phyloP scores from a whole-genome alignment of 2,113 vertebrate species.

The Lagenorhynchus albirostris region DNA sequence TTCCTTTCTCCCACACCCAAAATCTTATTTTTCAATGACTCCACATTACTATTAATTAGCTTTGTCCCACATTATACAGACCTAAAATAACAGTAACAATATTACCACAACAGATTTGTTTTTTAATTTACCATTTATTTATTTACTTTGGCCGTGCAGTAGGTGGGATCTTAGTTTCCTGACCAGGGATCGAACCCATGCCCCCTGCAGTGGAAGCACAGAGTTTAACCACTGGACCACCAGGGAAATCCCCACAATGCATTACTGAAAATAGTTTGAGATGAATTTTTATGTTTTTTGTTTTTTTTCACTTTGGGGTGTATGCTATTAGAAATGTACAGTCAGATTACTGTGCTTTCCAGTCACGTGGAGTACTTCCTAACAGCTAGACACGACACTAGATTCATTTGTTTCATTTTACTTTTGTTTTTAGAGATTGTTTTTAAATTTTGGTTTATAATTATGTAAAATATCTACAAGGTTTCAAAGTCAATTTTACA shows the following conservation, averaged over 20 bases:
- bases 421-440: not conserved
- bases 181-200: too few relatives aligned
- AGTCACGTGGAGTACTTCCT: not conserved
- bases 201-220: too few relatives aligned
- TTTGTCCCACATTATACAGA: not conserved
- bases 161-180: too few relatives aligned
- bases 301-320: not conserved
- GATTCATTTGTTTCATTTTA: not conserved
- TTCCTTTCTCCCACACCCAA: not conserved
- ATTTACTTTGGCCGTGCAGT: accelerated
- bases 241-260: not conserved
- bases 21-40: not conserved
- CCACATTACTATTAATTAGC: not conserved
- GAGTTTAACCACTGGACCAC: too few relatives aligned
- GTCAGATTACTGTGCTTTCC: not conserved
- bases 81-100: not conserved
- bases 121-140: too few relatives aligned
- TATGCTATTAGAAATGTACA: not conserved
- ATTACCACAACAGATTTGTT: not conserved
- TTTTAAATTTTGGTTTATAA: not conserved
- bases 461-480: not conserved
- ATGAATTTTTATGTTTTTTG: not conserved
- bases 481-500: not conserved
- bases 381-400: not conserved
- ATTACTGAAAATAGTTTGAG: not conserved